Evolutionary conservation across 2,888 invertebrate genomes (phyloP).

Genomic region (Trissoscelio sp.): DNA sequence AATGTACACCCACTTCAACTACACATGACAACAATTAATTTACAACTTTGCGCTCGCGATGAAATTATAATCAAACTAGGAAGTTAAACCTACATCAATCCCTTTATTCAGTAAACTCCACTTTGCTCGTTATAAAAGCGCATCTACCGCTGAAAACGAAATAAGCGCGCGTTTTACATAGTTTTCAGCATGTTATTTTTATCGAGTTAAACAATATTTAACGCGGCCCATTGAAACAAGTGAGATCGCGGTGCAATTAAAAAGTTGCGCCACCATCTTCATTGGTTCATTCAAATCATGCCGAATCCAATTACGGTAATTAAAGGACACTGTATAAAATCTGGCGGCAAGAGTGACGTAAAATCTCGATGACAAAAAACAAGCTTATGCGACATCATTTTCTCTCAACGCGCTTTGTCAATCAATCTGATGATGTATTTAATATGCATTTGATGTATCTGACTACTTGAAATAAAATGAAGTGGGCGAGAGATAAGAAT

Average conservation of each 20-base stretch:
- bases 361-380: conserved; percentile 13
- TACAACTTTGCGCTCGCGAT: conserved; percentile 36
- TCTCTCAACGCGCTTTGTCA: conserved; percentile 43
- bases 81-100: conserved; percentile 49
- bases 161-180: conserved; percentile 9
- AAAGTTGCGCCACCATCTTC: conserved; percentile 16
- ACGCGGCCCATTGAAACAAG: neutral
- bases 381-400: conserved; percentile 49
- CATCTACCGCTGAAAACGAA: neutral
- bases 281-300: conserved; percentile 19
- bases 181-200: conserved; percentile 23
- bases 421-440: conserved; percentile 41
- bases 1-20: too few species aligned
- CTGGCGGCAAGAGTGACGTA: neutral
- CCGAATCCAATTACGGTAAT: conserved; percentile 51
- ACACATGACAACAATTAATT: conserved; percentile 55
- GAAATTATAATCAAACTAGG: conserved; percentile 54
- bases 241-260: conserved; percentile 12
- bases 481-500: conserved; percentile 33
- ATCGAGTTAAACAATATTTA: conserved; percentile 19
- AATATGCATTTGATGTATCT: conserved; percentile 51
- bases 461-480: conserved; percentile 38
- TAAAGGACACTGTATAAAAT: conserved; percentile 33
- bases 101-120: conserved; percentile 26
- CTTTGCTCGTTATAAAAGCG: conserved; percentile 38